Percentiles rank a stretch among this genome's conserved stretches.
These are phyloP conservation scores for Torymus aiolomorphi DNA, from an alignment of 2,888 invertebrate genomes.

Conservation along the genomic window DNA sequence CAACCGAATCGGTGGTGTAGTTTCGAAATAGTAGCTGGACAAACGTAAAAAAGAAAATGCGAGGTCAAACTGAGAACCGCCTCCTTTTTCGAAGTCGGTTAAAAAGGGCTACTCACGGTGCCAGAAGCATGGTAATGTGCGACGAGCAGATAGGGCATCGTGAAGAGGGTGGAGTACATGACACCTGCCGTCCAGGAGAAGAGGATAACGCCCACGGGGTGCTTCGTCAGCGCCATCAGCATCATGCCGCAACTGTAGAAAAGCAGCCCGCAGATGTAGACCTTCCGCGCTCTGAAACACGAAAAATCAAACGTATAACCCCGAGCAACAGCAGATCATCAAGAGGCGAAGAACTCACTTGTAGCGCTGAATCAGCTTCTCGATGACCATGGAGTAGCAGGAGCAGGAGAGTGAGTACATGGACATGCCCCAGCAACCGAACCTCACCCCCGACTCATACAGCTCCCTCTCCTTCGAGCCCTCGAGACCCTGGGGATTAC, in stretches of 20 bases:
- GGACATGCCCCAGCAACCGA: slow-evolving; percentile 98
- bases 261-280: slow-evolving; percentile 92
- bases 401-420: slow-evolving; percentile 96
- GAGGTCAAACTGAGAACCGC: too few species aligned
- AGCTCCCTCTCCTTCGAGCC: slow-evolving; percentile 81
- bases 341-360: slow-evolving; percentile 68
- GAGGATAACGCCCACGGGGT: slow-evolving; percentile 87
- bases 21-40: too few species aligned
- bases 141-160: slow-evolving; percentile 95
- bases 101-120: slow-evolving; percentile 32
- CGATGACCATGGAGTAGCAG: slow-evolving; percentile 92
- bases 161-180: slow-evolving; percentile 98
- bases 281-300: slow-evolving; percentile 85
- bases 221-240: slow-evolving; percentile 87
- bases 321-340: too few species aligned
- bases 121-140: slow-evolving; percentile 93
- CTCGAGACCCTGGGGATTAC: slow-evolving; percentile 87
- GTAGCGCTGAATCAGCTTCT: slow-evolving; percentile 86
- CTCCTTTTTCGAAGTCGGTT: too few species aligned
- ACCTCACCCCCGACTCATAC: slow-evolving; percentile 94
- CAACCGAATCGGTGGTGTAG: too few species aligned
- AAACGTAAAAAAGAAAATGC: too few species aligned
- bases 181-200: slow-evolving; percentile 96
- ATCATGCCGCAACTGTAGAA: slow-evolving; percentile 94
- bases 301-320: not conserved